A percentile compares a stretch with the other conserved stretches of the same genome.
These are phyloP conservation scores for Colletes gigas DNA, from an alignment of 1,140 invertebrate species.

Conservation along the genomic window DNA sequence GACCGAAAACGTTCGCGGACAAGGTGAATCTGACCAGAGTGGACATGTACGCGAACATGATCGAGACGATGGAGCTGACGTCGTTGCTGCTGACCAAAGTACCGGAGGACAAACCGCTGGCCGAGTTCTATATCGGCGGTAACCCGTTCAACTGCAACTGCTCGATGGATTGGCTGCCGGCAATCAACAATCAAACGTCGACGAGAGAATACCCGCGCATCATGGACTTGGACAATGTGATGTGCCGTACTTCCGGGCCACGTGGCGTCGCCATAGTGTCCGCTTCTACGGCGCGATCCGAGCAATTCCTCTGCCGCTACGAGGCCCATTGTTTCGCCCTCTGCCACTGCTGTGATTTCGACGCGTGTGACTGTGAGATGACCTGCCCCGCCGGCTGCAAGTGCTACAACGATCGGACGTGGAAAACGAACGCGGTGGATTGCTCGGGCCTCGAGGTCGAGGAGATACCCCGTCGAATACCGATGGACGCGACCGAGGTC, in stretches of 20 bases:
- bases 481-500: slow-evolving; percentile 96
- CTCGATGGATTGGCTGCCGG: slow-evolving; percentile 94
- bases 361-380: slow-evolving; percentile 97
- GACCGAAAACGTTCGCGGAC: slow-evolving; percentile 91
- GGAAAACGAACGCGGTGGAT: slow-evolving; percentile 95
- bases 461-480: slow-evolving; percentile 91
- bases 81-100: slow-evolving; percentile 89
- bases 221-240: slow-evolving; percentile 92
- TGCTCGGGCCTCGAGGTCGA: slow-evolving; percentile 89
- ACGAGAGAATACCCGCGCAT: slow-evolving; percentile 90
- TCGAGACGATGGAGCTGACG: slow-evolving; percentile 90
- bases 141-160: slow-evolving; percentile 96
- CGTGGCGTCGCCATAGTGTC: slow-evolving; percentile 86
- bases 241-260: slow-evolving; percentile 91
- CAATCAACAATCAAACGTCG: slow-evolving; percentile 91
- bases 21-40: slow-evolving; percentile 92
- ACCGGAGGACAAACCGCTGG: slow-evolving; percentile 85
- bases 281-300: slow-evolving; percentile 84
- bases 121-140: slow-evolving; percentile 93
- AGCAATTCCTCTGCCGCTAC: slow-evolving; percentile 95
- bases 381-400: slow-evolving; percentile 95
- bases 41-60: slow-evolving; percentile 93
- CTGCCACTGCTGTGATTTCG: slow-evolving; percentile 96
- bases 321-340: slow-evolving; percentile 95
- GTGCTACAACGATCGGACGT: slow-evolving; percentile 95